phyloP scores from a whole-genome alignment of 64 coral and sea anemone genomes.

The Pocillopora verrucosa region DNA sequence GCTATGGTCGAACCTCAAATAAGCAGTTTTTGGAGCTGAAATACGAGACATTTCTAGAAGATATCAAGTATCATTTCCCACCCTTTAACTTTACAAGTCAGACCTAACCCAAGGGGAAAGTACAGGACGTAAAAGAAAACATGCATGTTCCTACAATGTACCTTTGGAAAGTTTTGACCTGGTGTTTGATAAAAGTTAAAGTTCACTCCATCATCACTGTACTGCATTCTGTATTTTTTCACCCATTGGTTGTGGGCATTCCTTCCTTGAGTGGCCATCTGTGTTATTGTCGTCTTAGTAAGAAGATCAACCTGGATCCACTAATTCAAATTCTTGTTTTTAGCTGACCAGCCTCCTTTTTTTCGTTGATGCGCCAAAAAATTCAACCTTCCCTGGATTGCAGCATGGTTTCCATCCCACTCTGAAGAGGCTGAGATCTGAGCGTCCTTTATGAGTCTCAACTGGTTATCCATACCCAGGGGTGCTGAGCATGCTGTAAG shows the following conservation, averaged over 20 bases:
- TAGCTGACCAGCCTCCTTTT: conserved; percentile 26
- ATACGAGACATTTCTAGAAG: no score
- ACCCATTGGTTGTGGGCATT: conserved; percentile 23
- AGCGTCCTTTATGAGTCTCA: not conserved
- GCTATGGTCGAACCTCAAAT: no score
- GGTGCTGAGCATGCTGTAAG: not conserved
- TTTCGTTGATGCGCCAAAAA: not conserved
- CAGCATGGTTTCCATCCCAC: not conserved
- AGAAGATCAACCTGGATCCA: conserved; percentile 38
- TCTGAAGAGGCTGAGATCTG: conserved; percentile 22
- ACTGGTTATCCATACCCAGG: conserved; percentile 19
- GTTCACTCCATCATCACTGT: conserved; percentile 28
- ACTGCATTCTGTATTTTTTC: not conserved
- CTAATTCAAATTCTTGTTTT: not conserved
- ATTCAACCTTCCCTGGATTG: not conserved
- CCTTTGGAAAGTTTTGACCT: not conserved
- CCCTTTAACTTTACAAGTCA: no score
- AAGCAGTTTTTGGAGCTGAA: no score
- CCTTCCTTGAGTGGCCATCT: conserved; percentile 35
- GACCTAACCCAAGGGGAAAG: no score
- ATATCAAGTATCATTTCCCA: no score
- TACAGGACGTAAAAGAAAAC: no score
- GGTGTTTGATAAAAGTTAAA: not conserved
- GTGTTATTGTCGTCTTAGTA: not conserved
- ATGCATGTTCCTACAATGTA: no score